phyloP scores from a whole-genome alignment of 2,797 vertebrate species.

The Oryzias sinensis region DNA sequence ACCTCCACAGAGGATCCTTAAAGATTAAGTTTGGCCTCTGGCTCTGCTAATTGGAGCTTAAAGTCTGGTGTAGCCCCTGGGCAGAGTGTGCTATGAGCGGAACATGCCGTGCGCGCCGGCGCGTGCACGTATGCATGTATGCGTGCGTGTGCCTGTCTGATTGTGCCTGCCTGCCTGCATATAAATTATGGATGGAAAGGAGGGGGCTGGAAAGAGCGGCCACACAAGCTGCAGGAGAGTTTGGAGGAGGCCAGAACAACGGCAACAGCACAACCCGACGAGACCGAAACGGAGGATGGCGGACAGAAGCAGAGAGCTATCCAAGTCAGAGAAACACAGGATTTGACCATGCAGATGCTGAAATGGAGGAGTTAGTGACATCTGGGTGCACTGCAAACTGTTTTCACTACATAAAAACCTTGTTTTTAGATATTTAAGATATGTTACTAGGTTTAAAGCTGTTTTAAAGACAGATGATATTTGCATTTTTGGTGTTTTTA shows the following conservation, averaged over 20 bases:
- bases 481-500: no score
- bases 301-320: slow-evolving; percentile 25
- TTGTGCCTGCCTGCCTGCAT: slow-evolving; percentile 23
- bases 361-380: slow-evolving; percentile 56
- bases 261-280: slow-evolving; percentile 39
- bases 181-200: slow-evolving; percentile 69
- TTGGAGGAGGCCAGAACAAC: slow-evolving; percentile 58
- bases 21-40: slow-evolving; percentile 77
- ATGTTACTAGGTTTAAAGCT: no score
- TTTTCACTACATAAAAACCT: no score
- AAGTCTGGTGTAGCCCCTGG: slow-evolving; percentile 76
- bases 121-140: slow-evolving; percentile 3
- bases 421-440: no score
- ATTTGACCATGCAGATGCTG: slow-evolving; percentile 49
- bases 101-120: slow-evolving; percentile 34
- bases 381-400: slow-evolving; percentile 5
- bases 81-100: slow-evolving; percentile 58
- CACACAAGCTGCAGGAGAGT: slow-evolving; percentile 65
- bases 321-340: slow-evolving; percentile 37
- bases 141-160: slow-evolving; percentile 18
- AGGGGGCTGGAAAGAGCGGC: slow-evolving; percentile 50
- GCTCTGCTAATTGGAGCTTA: slow-evolving; percentile 82
- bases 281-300: slow-evolving; percentile 35
- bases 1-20: slow-evolving; percentile 68
- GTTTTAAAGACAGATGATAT: no score